A percentile compares a stretch with the other conserved stretches of the same genome.
Evolutionary conservation across 2,888 invertebrate genomes (phyloP).

Genomic region (Ceraclea dissimilis): DNA sequence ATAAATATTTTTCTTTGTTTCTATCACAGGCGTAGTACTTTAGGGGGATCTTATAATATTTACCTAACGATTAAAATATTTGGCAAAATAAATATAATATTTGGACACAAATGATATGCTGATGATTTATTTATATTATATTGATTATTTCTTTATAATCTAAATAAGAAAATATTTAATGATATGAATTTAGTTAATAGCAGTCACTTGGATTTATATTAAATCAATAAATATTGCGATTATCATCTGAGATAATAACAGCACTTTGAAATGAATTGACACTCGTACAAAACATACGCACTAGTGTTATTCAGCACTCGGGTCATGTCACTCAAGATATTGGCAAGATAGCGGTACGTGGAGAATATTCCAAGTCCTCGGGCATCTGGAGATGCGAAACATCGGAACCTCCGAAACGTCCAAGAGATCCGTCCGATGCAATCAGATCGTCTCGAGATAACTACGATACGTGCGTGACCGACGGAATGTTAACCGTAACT

Average conservation of each 20-base stretch:
- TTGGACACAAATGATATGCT: constrained; percentile 15
- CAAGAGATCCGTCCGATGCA: not conserved
- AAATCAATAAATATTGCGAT: no score
- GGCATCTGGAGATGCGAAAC: constrained; percentile 1
- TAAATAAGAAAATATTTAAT: no score
- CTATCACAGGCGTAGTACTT: constrained; percentile 13
- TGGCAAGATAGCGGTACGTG: constrained; percentile 1
- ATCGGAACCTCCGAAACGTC: not conserved
- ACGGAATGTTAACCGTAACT: constrained; percentile 25
- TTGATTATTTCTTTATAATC: not conserved
- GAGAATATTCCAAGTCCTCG: not conserved
- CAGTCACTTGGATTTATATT: no score
- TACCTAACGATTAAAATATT: constrained; percentile 9
- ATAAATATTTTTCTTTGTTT: constrained; percentile 16
- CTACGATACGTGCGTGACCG: constrained; percentile 30
- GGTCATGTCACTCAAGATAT: not conserved
- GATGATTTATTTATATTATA: not conserved
- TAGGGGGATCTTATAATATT: not conserved
- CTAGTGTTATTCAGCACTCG: not conserved
- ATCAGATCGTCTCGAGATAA: not conserved
- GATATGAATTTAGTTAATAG: no score
- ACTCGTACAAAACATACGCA: no score
- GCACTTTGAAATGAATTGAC: no score
- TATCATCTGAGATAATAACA: no score
- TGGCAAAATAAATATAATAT: constrained; percentile 14